Conservation (phyloP, 1,140 invertebrate genomes). For the Drosophila tropicalis region DNA sequence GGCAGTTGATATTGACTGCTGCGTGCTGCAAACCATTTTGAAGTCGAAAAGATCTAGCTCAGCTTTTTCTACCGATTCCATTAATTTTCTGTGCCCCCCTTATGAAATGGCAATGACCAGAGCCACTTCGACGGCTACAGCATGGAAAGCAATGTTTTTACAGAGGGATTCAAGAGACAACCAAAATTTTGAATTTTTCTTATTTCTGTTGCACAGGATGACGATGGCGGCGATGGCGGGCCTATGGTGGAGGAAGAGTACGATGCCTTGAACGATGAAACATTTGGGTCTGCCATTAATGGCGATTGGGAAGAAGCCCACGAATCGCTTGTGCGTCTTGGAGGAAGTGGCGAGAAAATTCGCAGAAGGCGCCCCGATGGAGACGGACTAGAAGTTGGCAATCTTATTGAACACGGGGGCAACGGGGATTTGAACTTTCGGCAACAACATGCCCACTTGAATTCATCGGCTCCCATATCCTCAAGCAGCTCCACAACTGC, state of each 20-base stretch:
- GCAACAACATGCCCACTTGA: conserved; percentile 24
- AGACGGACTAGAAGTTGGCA: conserved; percentile 20
- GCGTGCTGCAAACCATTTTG: not conserved
- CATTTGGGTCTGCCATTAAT: conserved; percentile 89
- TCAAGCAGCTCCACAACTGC: conserved; percentile 49
- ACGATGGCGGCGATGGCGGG: conserved; percentile 85
- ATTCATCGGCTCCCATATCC: conserved; percentile 45
- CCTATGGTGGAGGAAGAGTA: conserved; percentile 89
- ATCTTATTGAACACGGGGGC: conserved; percentile 41
- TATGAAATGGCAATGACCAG: not conserved
- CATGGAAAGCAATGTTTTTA: not conserved
- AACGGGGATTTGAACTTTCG: conserved; percentile 39
- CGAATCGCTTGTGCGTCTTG: conserved; percentile 79
- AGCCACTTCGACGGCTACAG: not conserved
- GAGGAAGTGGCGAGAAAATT: conserved; percentile 62
- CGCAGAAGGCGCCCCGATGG: conserved; percentile 36
- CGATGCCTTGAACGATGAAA: conserved; percentile 95
- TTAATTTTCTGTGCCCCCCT: not conserved
- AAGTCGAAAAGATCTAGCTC: not conserved
- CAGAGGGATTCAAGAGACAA: conserved; percentile 8
- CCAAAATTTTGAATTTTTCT: conserved; percentile 18
- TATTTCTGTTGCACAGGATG: conserved; percentile 48
- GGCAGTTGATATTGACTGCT: not conserved
- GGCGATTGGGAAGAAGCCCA: conserved; percentile 88
- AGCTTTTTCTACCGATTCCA: not conserved